Evolutionary conservation across 2,113 vertebrate species (phyloP), one percentile per base, ranked within the genome.

Genomic region (Cinclus mexicanus): DNA sequence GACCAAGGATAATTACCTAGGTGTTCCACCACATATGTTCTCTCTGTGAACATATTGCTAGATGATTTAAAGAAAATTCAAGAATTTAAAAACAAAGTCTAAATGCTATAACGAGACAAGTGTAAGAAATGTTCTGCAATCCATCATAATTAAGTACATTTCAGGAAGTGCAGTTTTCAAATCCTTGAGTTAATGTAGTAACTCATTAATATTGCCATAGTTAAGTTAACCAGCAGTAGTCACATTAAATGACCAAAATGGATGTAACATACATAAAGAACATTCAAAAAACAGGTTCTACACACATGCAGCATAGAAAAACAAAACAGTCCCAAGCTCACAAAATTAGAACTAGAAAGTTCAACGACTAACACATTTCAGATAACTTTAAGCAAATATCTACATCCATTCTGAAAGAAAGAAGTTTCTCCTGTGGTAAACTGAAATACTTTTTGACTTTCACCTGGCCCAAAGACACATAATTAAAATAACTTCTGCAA

Each of bases 351-450:
- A 84, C 61, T 35, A 84, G 85, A 16, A 95, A 87, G 93, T 84
- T 93, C 94, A 90, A 69, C 12, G 3, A 82, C 96, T 94, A 94
- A 91, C 37, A 79, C 59, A 72, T 77, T 90, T 96, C 90, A 80
- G 88, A 70, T 83, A 93, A 94, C 94, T 94, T 87, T 84, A 96
- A 97, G 95, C 64, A 92, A 96, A 71, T 93, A 97, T 96, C 97
- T 97, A 97, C 97, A 93, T 59, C 79, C 81, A 93, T 94, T 95
- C 89, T 68, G 65, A 96, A 97, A 96, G 89, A 96, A 97, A 95
- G 83, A 85, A 64, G 80, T 89, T 96, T 96, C 92, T 97, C 89
- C 72, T 50, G 84, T 89, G 95, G 94, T 94, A 94, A 97, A 95
- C 94, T 61, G 90, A 94, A 94, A 70, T 50, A 81, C 79, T 60